Evolutionary conservation across 2,888 invertebrate genomes (phyloP), one percentile per base, ranked within the genome.

Genomic region (Augochlorella aurata): DNA sequence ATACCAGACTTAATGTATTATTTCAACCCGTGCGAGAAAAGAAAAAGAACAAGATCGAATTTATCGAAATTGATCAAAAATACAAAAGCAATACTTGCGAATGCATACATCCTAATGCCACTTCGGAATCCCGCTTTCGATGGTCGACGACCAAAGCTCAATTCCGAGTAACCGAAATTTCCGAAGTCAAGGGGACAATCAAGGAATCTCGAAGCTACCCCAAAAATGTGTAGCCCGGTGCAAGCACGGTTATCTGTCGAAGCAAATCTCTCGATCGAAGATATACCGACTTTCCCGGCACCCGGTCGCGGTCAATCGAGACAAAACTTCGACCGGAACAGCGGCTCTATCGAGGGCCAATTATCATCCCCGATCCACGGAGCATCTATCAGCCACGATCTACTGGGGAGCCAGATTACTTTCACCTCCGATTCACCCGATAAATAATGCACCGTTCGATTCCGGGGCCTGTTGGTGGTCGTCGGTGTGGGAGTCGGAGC

Each of bases 371-470:
- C 66, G n/a, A 14, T 67, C 24, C 52, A 61, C 73, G 24, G 38
- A 29, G 38, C 68, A 49, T n/a, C 52, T 76, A 82, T 75, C 81
- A 47, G 58, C 21, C 79, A 68, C 79, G 38, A 79, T 80, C 80
- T 65, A 68, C 69, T 63, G 7, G 72, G 61, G 10, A 58, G 54
- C 21, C 29, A 38, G 85, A 85, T 87, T 85, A 84, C 79, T 65
- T 73, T 79, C 73, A 29, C 73, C 61, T 73, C 71, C 58, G 63
- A 79, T 74, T 82, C 68, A 45, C 50, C 52, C 50, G 61, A 83
- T 88, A 87, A 88, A 88, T 88, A 84, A 88, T 88, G 87, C 83
- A 88, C 74, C 79, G 58, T 79, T 85, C 85, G 79, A 88, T 88
- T 84, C 63, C 73, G 38, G n/a, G 63, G 38, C 38, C 52, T 61